phyloP scores from a whole-genome alignment of 1,140 invertebrate genomes.

The Sinonovacula constricta region DNA sequence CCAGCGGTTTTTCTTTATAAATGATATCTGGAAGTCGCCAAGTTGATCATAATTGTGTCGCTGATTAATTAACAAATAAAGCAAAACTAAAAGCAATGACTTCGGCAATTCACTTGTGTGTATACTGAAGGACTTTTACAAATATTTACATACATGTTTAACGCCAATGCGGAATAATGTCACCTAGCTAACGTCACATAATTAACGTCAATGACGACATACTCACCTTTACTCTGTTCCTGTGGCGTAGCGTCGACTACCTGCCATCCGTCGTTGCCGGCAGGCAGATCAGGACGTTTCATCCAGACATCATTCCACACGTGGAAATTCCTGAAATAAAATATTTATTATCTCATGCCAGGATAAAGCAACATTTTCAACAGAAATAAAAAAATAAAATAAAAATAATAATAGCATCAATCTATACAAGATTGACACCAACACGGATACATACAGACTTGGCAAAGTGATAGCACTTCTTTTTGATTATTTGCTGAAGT shows the following conservation, averaged over 20 bases:
- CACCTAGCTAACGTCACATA: neutral
- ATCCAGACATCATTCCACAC: slow-evolving; percentile 98
- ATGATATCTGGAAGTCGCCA: too few species aligned
- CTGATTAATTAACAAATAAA: neutral
- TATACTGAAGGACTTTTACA: neutral
- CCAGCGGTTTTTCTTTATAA: too few species aligned
- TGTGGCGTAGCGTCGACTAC: slow-evolving; percentile 83
- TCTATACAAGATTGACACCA: too few species aligned
- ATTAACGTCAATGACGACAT: neutral
- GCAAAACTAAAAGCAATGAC: neutral
- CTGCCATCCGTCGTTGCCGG: slow-evolving; percentile 92
- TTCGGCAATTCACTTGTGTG: neutral
- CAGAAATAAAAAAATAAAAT: too few species aligned
- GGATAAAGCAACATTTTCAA: too few species aligned
- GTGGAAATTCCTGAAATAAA: slow-evolving; percentile 94
- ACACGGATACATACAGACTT: too few species aligned
- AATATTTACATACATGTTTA: neutral
- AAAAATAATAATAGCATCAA: too few species aligned
- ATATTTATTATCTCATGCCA: too few species aligned
- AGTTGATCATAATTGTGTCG: neutral
- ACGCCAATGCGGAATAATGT: neutral
- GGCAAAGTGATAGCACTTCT: too few species aligned
- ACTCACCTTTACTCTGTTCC: slow-evolving; percentile 82
- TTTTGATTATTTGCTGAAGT: too few species aligned
- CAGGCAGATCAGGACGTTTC: slow-evolving; percentile 88